Conservation (phyloP, 1,140 invertebrate genomes). For the Bombus turneri region DNA sequence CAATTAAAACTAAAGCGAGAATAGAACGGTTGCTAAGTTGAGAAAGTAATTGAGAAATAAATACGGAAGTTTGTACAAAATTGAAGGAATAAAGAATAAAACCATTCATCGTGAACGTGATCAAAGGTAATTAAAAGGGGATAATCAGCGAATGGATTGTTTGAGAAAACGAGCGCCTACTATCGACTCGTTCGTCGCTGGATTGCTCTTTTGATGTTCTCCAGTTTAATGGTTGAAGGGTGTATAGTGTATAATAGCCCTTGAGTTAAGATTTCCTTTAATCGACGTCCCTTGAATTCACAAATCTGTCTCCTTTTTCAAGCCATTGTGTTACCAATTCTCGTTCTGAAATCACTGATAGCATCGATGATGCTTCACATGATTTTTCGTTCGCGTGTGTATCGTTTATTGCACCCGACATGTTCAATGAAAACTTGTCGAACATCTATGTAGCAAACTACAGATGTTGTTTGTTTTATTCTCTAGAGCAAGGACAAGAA, state of each 20-base stretch:
- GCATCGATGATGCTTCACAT: slow-evolving; percentile 9
- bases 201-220: slow-evolving; percentile 37
- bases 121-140: slow-evolving; percentile 16
- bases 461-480: no score
- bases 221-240: neutral
- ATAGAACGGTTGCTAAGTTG: neutral
- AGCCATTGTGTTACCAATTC: slow-evolving; percentile 2
- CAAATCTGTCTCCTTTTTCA: slow-evolving; percentile 14
- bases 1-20: neutral
- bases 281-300: slow-evolving; percentile 13
- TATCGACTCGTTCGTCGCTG: neutral
- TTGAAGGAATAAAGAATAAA: neutral
- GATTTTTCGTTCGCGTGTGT: neutral
- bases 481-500: no score
- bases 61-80: neutral
- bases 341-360: neutral
- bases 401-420: neutral
- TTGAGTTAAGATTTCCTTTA: slow-evolving; percentile 31
- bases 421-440: neutral
- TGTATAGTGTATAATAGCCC: neutral
- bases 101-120: neutral
- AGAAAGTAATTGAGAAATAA: neutral
- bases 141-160: neutral
- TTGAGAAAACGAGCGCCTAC: neutral
- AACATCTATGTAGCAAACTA: no score